These are phyloP conservation scores for Pogonophryne albipinna DNA, from an alignment of 2,797 vertebrate genomes.

Conservation along the genomic window DNA sequence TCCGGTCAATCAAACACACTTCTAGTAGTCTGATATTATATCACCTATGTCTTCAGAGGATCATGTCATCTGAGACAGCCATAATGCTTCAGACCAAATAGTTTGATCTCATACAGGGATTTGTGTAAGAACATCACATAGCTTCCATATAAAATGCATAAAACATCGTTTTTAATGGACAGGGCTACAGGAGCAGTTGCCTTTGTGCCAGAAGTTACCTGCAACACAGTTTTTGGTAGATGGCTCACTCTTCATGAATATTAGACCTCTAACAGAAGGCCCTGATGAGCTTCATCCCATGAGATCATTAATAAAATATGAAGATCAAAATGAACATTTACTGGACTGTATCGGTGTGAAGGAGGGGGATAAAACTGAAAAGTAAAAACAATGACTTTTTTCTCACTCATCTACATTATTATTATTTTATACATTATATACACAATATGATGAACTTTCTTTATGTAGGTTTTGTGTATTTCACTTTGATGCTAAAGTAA, in stretches of 20 bases:
- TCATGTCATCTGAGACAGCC: constrained; percentile 32
- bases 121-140: constrained; percentile 2
- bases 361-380: constrained; percentile 20
- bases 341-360: constrained; percentile 42
- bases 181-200: background rate
- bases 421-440: too few species aligned
- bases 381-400: constrained; percentile 1
- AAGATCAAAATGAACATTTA: constrained; percentile 20
- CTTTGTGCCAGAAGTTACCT: background rate
- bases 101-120: constrained; percentile 14
- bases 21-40: background rate
- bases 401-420: background rate
- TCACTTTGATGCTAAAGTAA: background rate
- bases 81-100: constrained; percentile 61
- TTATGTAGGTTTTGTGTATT: background rate
- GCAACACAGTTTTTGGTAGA: background rate
- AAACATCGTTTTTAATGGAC: constrained; percentile 29
- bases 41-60: constrained; percentile 40
- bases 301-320: constrained; percentile 1
- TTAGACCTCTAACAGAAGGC: constrained; percentile 5
- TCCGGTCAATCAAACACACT: constrained; percentile 27
- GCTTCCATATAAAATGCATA: constrained; percentile 43
- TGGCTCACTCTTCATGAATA: background rate
- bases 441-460: background rate
- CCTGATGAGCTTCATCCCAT: background rate